A percentile compares a stretch with the other conserved stretches of the same genome.
Evolutionary conservation across 2,797 vertebrate species (phyloP).

Genomic region (Spinus pinus): DNA sequence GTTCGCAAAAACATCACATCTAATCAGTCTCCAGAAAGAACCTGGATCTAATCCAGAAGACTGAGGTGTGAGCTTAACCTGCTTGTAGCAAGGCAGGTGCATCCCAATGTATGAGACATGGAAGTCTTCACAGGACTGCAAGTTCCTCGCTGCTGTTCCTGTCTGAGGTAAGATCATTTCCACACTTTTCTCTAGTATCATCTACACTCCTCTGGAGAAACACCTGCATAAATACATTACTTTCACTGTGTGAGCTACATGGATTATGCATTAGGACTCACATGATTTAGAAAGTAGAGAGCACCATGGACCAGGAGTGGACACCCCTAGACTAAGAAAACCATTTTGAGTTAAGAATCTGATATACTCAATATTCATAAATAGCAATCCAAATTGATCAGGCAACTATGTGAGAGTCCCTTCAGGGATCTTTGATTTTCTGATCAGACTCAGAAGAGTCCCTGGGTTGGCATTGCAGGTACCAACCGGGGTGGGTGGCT

Average conservation of each 20-base stretch:
- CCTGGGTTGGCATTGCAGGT: background rate
- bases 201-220: background rate
- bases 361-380: background rate
- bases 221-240: background rate
- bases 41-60: background rate
- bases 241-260: background rate
- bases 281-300: background rate
- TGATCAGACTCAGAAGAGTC: background rate
- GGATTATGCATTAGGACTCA: background rate
- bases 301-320: background rate
- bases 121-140: background rate
- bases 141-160: fast-evolving
- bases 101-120: background rate
- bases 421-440: background rate
- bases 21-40: background rate
- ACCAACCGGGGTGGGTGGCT: background rate
- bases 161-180: background rate
- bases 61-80: background rate
- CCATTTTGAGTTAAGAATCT: background rate
- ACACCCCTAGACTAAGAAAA: background rate
- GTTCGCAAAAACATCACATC: background rate
- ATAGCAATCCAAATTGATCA: background rate
- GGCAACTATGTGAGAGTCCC: fast-evolving
- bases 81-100: background rate
- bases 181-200: background rate